These are phyloP conservation scores for Calcarius lapponicus DNA, from an alignment of 2,797 vertebrate genomes.

Conservation along the genomic window DNA sequence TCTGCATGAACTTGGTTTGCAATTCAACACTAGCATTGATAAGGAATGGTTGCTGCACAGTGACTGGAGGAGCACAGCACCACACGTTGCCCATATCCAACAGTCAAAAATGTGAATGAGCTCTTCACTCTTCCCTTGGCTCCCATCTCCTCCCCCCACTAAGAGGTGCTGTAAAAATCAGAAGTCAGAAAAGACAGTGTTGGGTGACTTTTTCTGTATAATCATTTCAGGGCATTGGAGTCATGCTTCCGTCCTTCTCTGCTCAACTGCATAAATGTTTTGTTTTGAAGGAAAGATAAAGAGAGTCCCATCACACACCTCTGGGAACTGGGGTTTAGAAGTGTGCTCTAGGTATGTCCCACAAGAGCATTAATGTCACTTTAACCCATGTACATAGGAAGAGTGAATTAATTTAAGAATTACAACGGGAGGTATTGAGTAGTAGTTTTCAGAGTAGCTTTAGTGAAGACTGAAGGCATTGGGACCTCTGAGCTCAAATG, in stretches of 20 bases:
- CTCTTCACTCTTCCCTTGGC: background rate
- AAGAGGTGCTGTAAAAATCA: background rate
- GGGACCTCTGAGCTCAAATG: background rate
- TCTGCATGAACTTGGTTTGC: slow-evolving; percentile 38
- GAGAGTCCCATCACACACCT: background rate
- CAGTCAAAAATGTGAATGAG: background rate
- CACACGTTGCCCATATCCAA: background rate
- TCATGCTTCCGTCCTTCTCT: background rate
- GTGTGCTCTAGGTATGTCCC: background rate
- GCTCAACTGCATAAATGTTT: background rate
- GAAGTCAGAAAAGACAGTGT: background rate
- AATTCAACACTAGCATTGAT: slow-evolving; percentile 19
- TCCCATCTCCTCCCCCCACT: background rate
- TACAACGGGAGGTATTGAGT: background rate
- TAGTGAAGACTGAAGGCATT: background rate
- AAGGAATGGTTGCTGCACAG: background rate
- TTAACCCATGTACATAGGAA: background rate
- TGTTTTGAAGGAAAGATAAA: slow-evolving; percentile 1
- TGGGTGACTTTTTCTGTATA: background rate
- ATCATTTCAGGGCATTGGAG: background rate
- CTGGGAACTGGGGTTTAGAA: background rate
- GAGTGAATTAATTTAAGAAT: background rate
- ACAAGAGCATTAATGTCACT: background rate
- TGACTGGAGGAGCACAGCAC: background rate
- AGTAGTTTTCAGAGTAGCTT: background rate